A percentile compares a stretch with the other conserved stretches of the same genome.
These are phyloP conservation scores for Elysia crispata DNA, from an alignment of 2,888 invertebrate genomes.

Conservation along the genomic window DNA sequence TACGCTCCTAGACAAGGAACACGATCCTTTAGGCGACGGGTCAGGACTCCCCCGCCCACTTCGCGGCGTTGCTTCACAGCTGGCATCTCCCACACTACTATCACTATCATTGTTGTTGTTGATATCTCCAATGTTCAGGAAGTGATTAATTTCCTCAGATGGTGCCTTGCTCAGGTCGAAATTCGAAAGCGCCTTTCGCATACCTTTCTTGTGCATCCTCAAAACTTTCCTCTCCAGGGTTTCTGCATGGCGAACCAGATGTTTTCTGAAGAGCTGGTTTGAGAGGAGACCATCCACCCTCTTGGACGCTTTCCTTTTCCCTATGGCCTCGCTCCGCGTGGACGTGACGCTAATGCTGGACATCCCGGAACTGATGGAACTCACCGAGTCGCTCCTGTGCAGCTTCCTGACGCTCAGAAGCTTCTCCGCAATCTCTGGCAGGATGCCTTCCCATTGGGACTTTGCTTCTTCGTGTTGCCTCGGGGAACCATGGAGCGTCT, in stretches of 20 bases:
- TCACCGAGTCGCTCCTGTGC: conserved; percentile 4
- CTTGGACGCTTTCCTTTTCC: not conserved
- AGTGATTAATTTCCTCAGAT: not conserved
- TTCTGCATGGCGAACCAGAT: conserved; percentile 24
- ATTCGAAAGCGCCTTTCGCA: conserved; percentile 22
- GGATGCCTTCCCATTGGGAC: too few relatives aligned
- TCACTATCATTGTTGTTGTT: conserved; percentile 5
- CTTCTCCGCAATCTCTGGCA: too few relatives aligned
- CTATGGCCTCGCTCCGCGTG: conserved; percentile 14
- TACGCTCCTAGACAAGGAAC: not conserved
- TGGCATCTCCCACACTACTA: not conserved
- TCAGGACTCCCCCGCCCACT: not conserved
- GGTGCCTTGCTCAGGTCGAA: conserved; percentile 22
- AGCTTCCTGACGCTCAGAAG: too few relatives aligned
- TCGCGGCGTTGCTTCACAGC: not conserved
- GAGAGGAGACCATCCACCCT: conserved; percentile 9
- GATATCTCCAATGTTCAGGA: conserved; percentile 6
- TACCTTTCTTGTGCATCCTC: not conserved
- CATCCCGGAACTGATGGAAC: not conserved
- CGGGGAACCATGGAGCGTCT: too few relatives aligned
- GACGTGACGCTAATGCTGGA: conserved; percentile 5
- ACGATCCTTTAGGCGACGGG: not conserved
- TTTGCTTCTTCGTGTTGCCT: too few relatives aligned
- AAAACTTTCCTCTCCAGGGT: conserved; percentile 28
- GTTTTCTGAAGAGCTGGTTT: conserved; percentile 33